Evolutionary conservation across 2,113 vertebrate species (phyloP).

Genomic region (Indri indri): DNA sequence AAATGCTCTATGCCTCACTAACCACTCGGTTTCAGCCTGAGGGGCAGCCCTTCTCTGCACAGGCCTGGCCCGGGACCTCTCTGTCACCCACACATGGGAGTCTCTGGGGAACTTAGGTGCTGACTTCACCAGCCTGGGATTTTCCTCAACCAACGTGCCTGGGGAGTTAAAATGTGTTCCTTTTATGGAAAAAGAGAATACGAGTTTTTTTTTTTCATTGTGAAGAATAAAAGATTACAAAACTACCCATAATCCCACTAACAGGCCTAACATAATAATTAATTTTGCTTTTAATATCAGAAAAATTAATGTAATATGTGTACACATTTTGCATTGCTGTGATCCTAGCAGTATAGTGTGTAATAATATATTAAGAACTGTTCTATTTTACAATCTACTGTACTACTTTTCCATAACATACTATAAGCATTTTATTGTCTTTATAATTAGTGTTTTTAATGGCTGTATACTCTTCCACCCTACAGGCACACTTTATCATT

Average conservation of each 20-base stretch:
- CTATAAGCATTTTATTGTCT: background rate
- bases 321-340: background rate
- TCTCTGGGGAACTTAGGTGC: conserved; percentile 27
- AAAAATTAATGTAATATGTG: no score
- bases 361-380: background rate
- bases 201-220: background rate
- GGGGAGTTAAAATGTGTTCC: background rate
- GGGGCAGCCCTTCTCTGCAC: background rate
- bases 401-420: conserved; percentile 13
- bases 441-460: conserved; percentile 15
- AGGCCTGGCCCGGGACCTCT: background rate
- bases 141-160: conserved; percentile 44
- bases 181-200: conserved; percentile 50
- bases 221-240: conserved; percentile 12
- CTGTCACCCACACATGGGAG: background rate
- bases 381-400: background rate
- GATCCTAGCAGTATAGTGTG: background rate
- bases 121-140: conserved; percentile 42
- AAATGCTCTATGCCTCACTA: conserved; percentile 49
- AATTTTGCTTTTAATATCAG: conserved; percentile 43
- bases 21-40: background rate
- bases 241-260: background rate
- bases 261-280: background rate
- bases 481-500: background rate
- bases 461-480: background rate